Base-by-base conservation (phyloP, 2,888 invertebrate species). In the Pseudococcus longispinus region DNA sequence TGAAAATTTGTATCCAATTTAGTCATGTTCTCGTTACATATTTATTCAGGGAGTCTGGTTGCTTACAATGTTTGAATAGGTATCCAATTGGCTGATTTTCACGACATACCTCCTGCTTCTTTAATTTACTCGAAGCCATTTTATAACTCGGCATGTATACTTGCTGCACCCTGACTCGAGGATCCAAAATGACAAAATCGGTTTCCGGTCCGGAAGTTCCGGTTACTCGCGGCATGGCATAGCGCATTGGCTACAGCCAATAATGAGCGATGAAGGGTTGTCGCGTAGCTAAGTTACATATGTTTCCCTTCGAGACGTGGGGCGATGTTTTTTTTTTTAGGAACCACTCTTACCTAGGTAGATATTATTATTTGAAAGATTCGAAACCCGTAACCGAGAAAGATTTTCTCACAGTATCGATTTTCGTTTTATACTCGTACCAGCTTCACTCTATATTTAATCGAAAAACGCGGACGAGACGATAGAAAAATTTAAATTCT, bases 331-430 rank as follows among this genome's bases (percentile, higher is more conserved):
- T 26, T 23, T 65, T 65, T 65, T 65, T 65, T 65, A 65, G 65
- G 26, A 65, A 65, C 65, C 65, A 26, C 65, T 65, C 26, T 15
- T 26, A 23, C 13, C 15, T 23, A 4, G 9, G 4, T 23, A 4
- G 9, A 26, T 65, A 65, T 65, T 51, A 51, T 51, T 46, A 46
- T 46, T 46, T 46, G n/a, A 51, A 51, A 51, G 51, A 51, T n/a
- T 51, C 51, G 51, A 51, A 51, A 65, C 26, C 23, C 65, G 65
- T 65, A 65, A 65, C 26, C 26, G 26, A 65, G 11, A 65, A 65
- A 65, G 65, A 65, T 65, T 65, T 65, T 65, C 65, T 65, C 65
- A 65, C 65, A 65, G 65, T 65, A 65, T 65, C 65, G 65, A 65
- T 65, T 65, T 65, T 65, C 65, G 65, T 23, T 60, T 20, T 60